These are phyloP conservation scores for Acronicta alni DNA, from an alignment of 2,888 invertebrate species.

Conservation along the genomic window DNA sequence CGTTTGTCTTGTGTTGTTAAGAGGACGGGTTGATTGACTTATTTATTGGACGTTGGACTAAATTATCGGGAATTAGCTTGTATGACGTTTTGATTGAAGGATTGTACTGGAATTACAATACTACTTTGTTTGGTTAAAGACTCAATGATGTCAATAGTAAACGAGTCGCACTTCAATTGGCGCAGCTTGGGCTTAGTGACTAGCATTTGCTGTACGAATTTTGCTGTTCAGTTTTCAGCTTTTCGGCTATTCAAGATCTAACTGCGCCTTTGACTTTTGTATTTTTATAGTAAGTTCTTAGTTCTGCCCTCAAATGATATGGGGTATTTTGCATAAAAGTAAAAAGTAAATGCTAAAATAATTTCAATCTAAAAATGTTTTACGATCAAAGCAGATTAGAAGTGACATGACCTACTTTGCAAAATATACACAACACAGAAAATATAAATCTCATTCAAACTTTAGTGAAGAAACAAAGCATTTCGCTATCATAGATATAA, in stretches of 20 bases:
- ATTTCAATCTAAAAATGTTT: neutral
- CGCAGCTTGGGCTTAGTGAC: neutral
- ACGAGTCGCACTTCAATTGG: neutral
- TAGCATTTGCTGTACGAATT: no score
- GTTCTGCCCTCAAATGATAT: no score
- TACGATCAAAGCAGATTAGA: neutral
- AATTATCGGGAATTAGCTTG: constrained; percentile 59
- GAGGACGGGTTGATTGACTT: constrained; percentile 74
- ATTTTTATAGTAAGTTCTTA: no score
- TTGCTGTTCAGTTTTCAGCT: no score
- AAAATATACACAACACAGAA: constrained; percentile 19
- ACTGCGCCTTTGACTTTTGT: no score
- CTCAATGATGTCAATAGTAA: neutral
- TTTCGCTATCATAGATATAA: constrained; percentile 47
- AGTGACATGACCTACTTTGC: constrained; percentile 8
- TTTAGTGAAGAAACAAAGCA: constrained; percentile 36
- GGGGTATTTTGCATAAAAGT: no score
- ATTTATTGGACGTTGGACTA: constrained; percentile 67
- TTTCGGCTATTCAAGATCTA: no score
- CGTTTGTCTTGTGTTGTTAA: constrained; percentile 73
- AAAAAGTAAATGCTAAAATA: neutral
- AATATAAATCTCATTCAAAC: constrained; percentile 29
- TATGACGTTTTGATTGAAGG: constrained; percentile 53
- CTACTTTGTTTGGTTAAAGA: constrained; percentile 17
- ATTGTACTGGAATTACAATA: constrained; percentile 23